Conservation (phyloP, 2,797 vertebrate species). For the Takifugu ocellatus region DNA sequence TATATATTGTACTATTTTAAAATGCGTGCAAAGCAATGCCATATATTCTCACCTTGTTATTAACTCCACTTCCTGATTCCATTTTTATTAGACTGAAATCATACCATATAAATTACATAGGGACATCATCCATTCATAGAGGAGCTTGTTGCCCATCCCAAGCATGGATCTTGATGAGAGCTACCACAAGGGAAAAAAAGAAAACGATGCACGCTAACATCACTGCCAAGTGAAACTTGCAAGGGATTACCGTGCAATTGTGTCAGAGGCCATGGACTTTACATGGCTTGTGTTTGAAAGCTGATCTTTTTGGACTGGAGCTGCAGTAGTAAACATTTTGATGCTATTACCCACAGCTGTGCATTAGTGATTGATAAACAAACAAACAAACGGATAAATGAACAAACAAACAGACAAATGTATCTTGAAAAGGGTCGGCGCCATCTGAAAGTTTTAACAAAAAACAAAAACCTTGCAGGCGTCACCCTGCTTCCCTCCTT, state of each 20-base stretch:
- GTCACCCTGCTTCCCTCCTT: constrained; percentile 22
- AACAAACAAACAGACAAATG: background rate
- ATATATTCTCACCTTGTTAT: background rate
- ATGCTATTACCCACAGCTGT: constrained; percentile 28
- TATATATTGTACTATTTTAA: background rate
- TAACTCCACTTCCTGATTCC: background rate
- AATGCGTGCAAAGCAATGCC: background rate
- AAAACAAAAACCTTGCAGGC: constrained; percentile 18
- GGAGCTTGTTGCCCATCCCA: too few species aligned
- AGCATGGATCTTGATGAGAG: too few species aligned
- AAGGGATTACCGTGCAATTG: constrained; percentile 1
- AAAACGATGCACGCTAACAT: too few species aligned
- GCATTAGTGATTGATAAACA: constrained; percentile 38
- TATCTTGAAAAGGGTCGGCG: background rate
- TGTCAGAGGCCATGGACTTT: too few species aligned
- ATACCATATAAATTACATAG: too few species aligned
- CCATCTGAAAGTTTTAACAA: background rate
- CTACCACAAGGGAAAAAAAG: too few species aligned
- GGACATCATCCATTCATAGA: too few species aligned
- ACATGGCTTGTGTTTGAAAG: constrained; percentile 1
- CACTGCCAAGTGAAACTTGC: background rate
- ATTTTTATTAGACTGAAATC: too few species aligned
- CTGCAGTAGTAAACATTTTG: constrained; percentile 39
- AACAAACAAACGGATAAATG: constrained; percentile 31
- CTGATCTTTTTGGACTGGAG: constrained; percentile 24